A percentile compares a stretch with the other conserved stretches of the same genome.
Evolutionary conservation across 2,797 vertebrate species (phyloP).

Genomic region (Brachymystax lenok): DNA sequence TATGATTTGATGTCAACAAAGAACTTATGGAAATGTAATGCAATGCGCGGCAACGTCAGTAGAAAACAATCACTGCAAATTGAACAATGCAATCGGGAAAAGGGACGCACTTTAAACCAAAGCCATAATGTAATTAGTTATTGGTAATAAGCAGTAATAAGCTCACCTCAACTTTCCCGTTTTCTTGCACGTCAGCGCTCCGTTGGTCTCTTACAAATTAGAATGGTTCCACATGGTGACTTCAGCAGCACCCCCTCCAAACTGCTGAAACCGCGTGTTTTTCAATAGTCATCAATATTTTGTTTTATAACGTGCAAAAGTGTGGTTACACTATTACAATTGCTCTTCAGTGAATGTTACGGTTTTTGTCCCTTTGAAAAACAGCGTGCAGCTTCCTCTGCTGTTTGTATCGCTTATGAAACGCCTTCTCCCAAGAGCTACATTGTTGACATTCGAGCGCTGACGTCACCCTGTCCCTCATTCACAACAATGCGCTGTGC

Average conservation of each 20-base stretch:
- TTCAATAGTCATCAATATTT: slow-evolving; percentile 16
- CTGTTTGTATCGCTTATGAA: slow-evolving; percentile 32
- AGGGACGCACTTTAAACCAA: not conserved
- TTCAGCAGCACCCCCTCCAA: slow-evolving; percentile 31
- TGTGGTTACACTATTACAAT: not conserved
- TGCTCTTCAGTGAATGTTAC: not conserved
- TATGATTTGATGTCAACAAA: slow-evolving; percentile 10
- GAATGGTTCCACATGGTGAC: slow-evolving; percentile 56
- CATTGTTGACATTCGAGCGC: slow-evolving; percentile 77
- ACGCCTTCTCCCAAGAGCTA: slow-evolving; percentile 58
- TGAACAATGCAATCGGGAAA: not conserved
- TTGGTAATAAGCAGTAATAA: slow-evolving; percentile 23
- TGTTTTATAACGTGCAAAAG: not conserved
- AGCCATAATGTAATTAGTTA: not conserved
- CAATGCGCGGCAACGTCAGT: slow-evolving; percentile 8
- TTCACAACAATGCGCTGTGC: slow-evolving; percentile 62
- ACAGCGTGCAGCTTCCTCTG: slow-evolving; percentile 24
- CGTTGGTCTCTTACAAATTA: slow-evolving; percentile 31
- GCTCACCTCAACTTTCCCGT: slow-evolving; percentile 50
- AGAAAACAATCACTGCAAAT: not conserved
- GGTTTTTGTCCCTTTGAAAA: not conserved
- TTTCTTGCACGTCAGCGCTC: slow-evolving; percentile 50
- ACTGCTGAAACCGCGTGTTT: slow-evolving; percentile 28
- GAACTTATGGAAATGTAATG: slow-evolving; percentile 1
- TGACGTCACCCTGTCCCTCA: slow-evolving; percentile 74